Base-by-base conservation (phyloP, 2,113 vertebrate genomes). In the Passer domesticus region DNA sequence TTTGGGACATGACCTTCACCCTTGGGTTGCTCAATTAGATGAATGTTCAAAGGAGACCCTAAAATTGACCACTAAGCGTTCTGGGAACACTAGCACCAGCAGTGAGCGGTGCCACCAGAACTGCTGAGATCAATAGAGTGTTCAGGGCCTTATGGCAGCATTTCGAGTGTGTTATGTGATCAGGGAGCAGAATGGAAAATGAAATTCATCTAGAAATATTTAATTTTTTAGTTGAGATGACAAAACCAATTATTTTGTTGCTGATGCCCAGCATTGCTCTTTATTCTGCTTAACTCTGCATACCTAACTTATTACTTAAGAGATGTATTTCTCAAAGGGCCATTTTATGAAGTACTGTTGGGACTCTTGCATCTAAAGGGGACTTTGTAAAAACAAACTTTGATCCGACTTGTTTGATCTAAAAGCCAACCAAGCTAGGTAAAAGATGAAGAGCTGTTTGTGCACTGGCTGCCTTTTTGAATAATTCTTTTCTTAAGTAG, bases 311-410 rank as follows among this genome's bases (percentile, higher is more conserved):
- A 75, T 41, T 90, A 60, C 60, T 72, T 93, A 75, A 70, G 76
- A 90, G 68, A 52, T 80, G 4, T 49, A 73, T 88, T 94, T 90
- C 72, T 90, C 83, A 87, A 58, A 64, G 83, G 72, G 37, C 19
- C 47, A 46, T 90, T 94, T 93, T 56, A 44, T 87, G n/a, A 88
- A 89, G 76, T 78, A 37, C 78, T 87, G 88, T 78, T 25, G 85
- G 90, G 69, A 90, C 64, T 47, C 60, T 72, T 78, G 62, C 69
- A 37, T 94, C 60, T 89, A 64, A 92, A 72, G 46, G 37, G 76
- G 73, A 67, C 76, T 89, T 84, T 82, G 41, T 83, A 35, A 93
- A 89, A 96, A 81, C 67, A 86, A 87, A 92, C 83, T 96, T 89
- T 96, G 85, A 95, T 90, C 88, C 0, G 0, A 58, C 25, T 86